A percentile compares a stretch with the other conserved stretches of the same genome.
These are phyloP conservation scores for Monodelphis domestica DNA, from an alignment of 2,797 vertebrate genomes.

Conservation along the genomic window DNA sequence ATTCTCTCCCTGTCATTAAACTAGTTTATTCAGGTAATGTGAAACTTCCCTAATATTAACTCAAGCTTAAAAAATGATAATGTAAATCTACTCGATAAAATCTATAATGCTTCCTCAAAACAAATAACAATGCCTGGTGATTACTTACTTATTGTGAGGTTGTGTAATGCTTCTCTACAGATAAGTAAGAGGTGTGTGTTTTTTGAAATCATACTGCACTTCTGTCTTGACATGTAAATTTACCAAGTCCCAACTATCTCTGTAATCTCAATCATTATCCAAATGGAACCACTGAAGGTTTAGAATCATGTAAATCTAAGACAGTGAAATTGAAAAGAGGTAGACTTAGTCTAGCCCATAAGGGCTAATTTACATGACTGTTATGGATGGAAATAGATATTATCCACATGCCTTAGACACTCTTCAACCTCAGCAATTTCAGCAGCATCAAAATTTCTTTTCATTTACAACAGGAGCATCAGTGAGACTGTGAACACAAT, in stretches of 20 bases:
- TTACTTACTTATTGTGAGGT: background rate
- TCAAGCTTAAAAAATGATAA: background rate
- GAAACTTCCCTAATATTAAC: background rate
- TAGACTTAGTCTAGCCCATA: background rate
- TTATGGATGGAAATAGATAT: background rate
- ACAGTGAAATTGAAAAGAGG: background rate
- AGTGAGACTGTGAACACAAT: background rate
- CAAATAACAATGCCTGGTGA: background rate
- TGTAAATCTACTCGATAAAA: background rate
- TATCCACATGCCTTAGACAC: background rate
- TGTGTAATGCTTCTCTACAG: background rate
- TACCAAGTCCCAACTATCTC: background rate
- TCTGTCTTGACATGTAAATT: background rate
- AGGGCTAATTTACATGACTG: background rate
- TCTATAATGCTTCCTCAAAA: background rate
- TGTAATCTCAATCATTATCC: background rate
- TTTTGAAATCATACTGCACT: background rate
- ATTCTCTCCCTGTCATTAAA: background rate
- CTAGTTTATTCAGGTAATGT: background rate
- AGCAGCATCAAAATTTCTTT: background rate
- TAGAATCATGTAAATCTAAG: background rate
- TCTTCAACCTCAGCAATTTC: background rate
- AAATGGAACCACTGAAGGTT: background rate
- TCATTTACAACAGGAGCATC: background rate
- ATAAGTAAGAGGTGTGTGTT: background rate